Percentiles rank a stretch among this genome's conserved stretches.
Evolutionary conservation across 2,888 invertebrate species (phyloP).

Genomic region (Empis stercorea): DNA sequence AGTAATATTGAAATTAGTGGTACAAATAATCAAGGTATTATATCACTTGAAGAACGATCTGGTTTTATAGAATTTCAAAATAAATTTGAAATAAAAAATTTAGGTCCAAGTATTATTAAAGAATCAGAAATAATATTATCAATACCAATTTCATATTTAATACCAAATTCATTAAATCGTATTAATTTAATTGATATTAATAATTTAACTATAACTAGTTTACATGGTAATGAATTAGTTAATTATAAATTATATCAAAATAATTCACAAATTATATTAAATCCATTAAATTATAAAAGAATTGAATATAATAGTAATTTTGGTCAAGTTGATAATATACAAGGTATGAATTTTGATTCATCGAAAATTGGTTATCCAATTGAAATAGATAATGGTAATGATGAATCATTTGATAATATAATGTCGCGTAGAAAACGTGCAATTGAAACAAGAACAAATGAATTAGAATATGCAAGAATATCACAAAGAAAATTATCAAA

Average conservation of each 20-base stretch:
- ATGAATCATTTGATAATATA: constrained; percentile 20
- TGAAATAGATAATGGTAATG: constrained; percentile 1
- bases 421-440: constrained; percentile 22
- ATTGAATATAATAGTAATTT: neutral
- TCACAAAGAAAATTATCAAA: constrained; percentile 25
- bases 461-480: constrained; percentile 28
- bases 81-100: constrained; percentile 24
- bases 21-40: neutral
- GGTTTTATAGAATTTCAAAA: neutral
- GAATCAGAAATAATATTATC: constrained; percentile 25
- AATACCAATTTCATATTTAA: constrained; percentile 30
- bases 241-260: constrained; percentile 28
- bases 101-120: constrained; percentile 33
- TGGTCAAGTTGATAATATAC: constrained; percentile 8
- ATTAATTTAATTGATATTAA: constrained; percentile 29
- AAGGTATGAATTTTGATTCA: constrained; percentile 13
- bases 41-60: neutral
- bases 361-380: constrained; percentile 10
- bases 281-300: constrained; percentile 14
- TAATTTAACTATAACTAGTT: constrained; percentile 28
- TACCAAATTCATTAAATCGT: constrained; percentile 21
- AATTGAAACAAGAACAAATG: constrained; percentile 20
- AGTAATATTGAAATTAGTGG: constrained; percentile 33
- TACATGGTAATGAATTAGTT: constrained; percentile 26
- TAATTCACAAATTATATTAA: constrained; percentile 25